Base-by-base conservation (phyloP, 2,797 vertebrate genomes). In the Pristis pectinata region DNA sequence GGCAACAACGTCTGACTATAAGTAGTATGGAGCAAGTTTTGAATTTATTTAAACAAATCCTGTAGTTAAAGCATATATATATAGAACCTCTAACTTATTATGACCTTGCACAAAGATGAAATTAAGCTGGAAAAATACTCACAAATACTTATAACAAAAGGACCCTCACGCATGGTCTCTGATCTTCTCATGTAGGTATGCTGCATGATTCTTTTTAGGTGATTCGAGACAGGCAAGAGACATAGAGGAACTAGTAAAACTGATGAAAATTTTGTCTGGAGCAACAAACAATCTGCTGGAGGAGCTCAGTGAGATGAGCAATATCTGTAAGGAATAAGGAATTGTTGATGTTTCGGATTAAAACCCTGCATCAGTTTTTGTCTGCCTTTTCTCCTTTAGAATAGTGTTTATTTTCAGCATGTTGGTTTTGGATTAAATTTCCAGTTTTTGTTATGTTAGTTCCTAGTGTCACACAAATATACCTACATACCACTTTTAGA, bases 81-180 rank as follows among this genome's bases (percentile, higher is more conserved):
- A n/a, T n/a, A n/a, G 3, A 9, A 64, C 4, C 30, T 91, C 59
- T 22, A 10, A 9, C 24, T 41, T 37, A 67, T 67, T n/a, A 8
- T 37, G 19, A 64, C 19, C 24, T 53, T 27, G n/a, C 44, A 44
- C 74, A 93, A 53, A 34, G 15, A 94, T 53, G 30, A 34, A 76
- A 49, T 72, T 17, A 74, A 94, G 94, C 59, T 74, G 49, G 67
- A 74, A 74, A 93, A 94, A 94, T n/a, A 30, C 44, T 22, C 93
- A 72, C 64, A n/a, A 27, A 44, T 53, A 72, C 11, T 44, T 44
- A 93, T 11, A 27, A 5, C 44, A 44, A 6, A 93, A 72, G 9
- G 13, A 22, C 37, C 8, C 24, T 74, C 92, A 56, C 30, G 5
- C 27, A 74, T 76, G 11, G 44, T 5, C 44, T 91, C 41, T 94